Percentiles rank a stretch among this genome's conserved stretches.
phyloP scores from a whole-genome alignment of 1,140 invertebrate species.

The Probaryconus sp. region DNA sequence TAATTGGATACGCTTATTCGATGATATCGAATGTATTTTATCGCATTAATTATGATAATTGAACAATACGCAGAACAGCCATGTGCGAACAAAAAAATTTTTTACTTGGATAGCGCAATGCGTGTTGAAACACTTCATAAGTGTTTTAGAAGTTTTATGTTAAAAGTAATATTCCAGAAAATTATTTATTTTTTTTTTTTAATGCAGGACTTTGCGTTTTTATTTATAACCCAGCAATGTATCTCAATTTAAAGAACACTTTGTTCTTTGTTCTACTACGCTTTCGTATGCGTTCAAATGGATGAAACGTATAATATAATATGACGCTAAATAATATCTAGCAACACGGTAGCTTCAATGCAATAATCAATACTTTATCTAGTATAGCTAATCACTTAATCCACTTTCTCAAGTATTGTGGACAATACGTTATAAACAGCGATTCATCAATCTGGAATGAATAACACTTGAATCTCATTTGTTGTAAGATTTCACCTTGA shows the following conservation, averaged over 20 bases:
- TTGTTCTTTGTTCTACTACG: neutral
- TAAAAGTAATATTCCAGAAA: too few species aligned
- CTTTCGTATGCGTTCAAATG: constrained; percentile 16
- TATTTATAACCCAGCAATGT: constrained; percentile 20
- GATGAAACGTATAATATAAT: constrained; percentile 6
- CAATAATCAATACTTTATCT: constrained; percentile 55
- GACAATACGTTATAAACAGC: constrained; percentile 33
- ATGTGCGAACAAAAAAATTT: too few species aligned
- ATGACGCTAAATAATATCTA: constrained; percentile 17
- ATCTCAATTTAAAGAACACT: constrained; percentile 24
- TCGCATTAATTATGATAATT: constrained; percentile 49
- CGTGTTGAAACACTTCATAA: too few species aligned
- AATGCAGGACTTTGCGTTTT: constrained; percentile 17
- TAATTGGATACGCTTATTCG: constrained; percentile 12
- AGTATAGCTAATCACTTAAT: constrained; percentile 46
- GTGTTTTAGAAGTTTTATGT: too few species aligned
- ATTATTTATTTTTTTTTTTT: too few species aligned
- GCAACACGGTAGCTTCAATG: constrained; percentile 41
- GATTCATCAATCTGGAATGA: constrained; percentile 40
- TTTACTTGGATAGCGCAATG: too few species aligned
- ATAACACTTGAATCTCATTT: constrained; percentile 46
- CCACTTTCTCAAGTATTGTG: constrained; percentile 48
- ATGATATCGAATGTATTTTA: constrained; percentile 34
- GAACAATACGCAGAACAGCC: constrained; percentile 12
- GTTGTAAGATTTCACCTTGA: constrained; percentile 20